Conservation (phyloP, 2,113 vertebrate genomes). For the Pelodiscus sinensis region DNA sequence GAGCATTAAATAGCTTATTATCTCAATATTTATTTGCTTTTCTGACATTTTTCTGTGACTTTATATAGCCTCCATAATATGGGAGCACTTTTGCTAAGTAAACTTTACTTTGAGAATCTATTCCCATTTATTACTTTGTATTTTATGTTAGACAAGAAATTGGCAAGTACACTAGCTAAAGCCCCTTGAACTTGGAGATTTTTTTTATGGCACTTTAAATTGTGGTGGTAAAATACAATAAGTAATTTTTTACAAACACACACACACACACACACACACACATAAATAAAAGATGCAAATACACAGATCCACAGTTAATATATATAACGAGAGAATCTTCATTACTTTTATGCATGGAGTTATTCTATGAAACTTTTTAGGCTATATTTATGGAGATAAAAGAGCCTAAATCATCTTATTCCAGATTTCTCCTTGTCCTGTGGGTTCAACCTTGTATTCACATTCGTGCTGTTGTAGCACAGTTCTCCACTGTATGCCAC, state of each 20-base stretch:
- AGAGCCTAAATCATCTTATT: neutral
- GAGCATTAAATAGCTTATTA: conserved; percentile 32
- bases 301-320: too few relatives aligned
- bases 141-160: neutral
- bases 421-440: neutral
- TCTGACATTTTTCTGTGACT: neutral
- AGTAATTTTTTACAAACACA: neutral
- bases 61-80: neutral
- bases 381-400: neutral
- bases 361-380: neutral
- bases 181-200: neutral
- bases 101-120: neutral
- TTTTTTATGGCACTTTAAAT: neutral
- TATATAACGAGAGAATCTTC: neutral
- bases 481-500: neutral
- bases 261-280: too few relatives aligned
- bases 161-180: neutral
- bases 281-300: too few relatives aligned
- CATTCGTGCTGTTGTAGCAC: neutral
- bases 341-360: neutral
- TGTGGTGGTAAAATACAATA: neutral
- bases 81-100: neutral
- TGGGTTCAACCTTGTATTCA: neutral
- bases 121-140: neutral
- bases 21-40: neutral